These are phyloP conservation scores for Archilochus colubris DNA, from an alignment of 2,113 vertebrate genomes.

Conservation along the genomic window DNA sequence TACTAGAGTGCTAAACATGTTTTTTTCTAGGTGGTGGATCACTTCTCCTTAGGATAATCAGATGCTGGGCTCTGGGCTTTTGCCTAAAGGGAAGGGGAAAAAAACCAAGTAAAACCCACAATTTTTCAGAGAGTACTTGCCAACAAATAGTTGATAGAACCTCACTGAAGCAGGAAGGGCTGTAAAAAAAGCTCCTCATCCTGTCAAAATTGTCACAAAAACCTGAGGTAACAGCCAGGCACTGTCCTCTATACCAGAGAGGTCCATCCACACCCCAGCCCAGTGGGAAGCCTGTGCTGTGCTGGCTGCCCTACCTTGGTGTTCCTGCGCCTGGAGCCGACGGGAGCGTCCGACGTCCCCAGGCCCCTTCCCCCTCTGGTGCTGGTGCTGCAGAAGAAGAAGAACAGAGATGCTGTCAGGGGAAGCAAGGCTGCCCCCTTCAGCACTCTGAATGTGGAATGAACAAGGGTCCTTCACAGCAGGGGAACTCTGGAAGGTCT, in stretches of 20 bases:
- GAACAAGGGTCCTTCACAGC: not conserved
- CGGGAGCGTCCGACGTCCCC: not conserved
- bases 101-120: not conserved
- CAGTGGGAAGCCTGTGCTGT: too few species aligned
- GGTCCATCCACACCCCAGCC: too few species aligned
- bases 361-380: not conserved
- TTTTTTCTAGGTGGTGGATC: not conserved
- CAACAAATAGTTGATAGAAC: fast-evolving
- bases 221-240: not conserved
- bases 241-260: too few species aligned
- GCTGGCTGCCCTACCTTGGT: conserved; percentile 35
- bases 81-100: conserved; percentile 29
- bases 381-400: conserved; percentile 2
- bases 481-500: not conserved
- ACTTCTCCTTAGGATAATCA: conserved; percentile 22
- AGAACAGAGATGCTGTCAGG: not conserved
- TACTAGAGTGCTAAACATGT: not conserved
- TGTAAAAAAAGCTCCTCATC: not conserved
- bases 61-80: conserved; percentile 47
- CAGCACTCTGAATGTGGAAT: not conserved
- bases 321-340: conserved; percentile 3
- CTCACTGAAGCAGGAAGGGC: not conserved
- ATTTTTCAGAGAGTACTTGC: fast-evolving
- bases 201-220: fast-evolving
- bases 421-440: not conserved